Evolutionary conservation across 2,797 vertebrate genomes (phyloP).

Genomic region (Pempheris klunzingeri): DNA sequence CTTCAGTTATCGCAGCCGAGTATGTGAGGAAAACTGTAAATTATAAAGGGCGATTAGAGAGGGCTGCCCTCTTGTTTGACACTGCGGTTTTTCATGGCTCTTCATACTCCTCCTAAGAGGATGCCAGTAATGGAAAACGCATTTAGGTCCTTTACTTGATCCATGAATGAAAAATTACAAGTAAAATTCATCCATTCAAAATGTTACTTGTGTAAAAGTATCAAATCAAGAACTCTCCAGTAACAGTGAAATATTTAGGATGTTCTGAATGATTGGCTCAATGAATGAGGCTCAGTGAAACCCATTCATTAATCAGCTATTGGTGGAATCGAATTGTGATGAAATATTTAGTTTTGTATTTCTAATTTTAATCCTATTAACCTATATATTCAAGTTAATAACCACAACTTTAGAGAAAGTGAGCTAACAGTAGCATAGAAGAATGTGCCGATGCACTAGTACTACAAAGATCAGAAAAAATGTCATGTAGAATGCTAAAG

Average conservation of each 20-base stretch:
- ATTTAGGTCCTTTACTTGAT: not conserved
- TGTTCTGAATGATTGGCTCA: no score
- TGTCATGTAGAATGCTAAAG: not conserved
- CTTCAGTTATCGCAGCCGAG: not conserved
- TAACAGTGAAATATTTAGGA: no score
- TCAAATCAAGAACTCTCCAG: no score
- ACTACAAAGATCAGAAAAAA: not conserved
- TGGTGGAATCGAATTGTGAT: no score
- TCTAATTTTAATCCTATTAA: no score
- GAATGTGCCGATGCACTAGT: no score
- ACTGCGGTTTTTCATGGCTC: not conserved
- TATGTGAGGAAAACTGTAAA: not conserved
- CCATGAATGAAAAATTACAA: not conserved
- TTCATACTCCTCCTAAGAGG: not conserved
- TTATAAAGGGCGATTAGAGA: not conserved
- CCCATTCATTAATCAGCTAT: no score
- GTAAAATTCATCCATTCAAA: not conserved
- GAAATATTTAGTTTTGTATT: no score
- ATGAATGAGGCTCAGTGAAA: no score
- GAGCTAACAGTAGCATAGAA: no score
- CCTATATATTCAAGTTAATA: not conserved
- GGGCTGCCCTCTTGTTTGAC: not conserved
- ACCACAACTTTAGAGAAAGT: not conserved
- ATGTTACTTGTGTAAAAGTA: no score
- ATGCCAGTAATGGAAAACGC: not conserved